A percentile compares a stretch with the other conserved stretches of the same genome.
Conservation (phyloP, 2,113 vertebrate genomes). For the Gulo gulo region DNA sequence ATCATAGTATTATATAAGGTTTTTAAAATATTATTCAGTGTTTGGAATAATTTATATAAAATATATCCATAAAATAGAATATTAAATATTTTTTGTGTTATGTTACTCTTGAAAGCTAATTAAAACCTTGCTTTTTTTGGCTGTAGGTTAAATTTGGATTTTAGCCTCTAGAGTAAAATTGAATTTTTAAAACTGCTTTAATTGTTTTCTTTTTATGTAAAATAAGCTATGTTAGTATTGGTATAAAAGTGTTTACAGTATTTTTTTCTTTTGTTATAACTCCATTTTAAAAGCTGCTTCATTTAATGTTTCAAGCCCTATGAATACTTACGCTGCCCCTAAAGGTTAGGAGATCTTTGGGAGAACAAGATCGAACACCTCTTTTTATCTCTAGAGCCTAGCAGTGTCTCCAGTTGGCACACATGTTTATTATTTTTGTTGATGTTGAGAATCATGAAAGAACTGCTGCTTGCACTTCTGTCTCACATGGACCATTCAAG, state of each 20-base stretch:
- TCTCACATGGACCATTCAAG: neutral
- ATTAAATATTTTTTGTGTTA: neutral
- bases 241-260: neutral
- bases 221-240: neutral
- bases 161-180: neutral
- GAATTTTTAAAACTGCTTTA: neutral
- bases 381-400: neutral
- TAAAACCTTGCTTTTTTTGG: neutral
- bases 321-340: neutral
- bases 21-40: neutral
- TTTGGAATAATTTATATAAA: neutral
- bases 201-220: neutral
- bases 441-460: neutral
- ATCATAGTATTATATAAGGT: neutral
- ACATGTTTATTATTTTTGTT: neutral
- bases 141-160: neutral
- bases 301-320: neutral
- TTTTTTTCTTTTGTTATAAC: neutral
- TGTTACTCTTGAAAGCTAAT: neutral
- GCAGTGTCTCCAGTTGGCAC: constrained; percentile 10
- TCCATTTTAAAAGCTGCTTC: neutral
- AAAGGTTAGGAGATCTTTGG: neutral
- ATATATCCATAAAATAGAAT: neutral
- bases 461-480: constrained; percentile 1
- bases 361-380: neutral